A percentile compares a stretch with the other conserved stretches of the same genome.
These are phyloP conservation scores for Pantherophis vulpinus DNA, from an alignment of 2,797 vertebrate genomes.

Conservation along the genomic window DNA sequence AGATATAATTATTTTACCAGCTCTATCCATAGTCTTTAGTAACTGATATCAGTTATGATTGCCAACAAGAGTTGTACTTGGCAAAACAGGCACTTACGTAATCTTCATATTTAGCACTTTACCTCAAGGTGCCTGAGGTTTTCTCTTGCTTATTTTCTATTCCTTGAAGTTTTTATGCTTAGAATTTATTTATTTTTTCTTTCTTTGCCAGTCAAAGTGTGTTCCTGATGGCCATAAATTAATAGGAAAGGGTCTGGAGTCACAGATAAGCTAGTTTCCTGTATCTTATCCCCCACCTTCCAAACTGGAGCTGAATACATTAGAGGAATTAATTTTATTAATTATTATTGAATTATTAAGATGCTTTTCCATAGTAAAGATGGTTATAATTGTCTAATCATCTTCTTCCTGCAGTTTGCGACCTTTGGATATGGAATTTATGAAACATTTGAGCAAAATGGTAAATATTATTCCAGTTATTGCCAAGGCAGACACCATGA, in stretches of 20 bases:
- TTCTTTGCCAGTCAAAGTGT: neutral
- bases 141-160: neutral
- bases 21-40: neutral
- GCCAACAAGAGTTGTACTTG: neutral
- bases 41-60: neutral
- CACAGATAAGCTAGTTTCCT: neutral
- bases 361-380: neutral
- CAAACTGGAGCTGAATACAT: neutral
- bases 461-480: conserved; percentile 97
- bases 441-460: conserved; percentile 94
- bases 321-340: neutral
- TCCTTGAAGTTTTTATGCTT: neutral
- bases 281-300: neutral
- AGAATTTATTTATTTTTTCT: neutral
- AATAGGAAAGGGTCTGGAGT: conserved; percentile 8
- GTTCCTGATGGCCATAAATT: neutral
- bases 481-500: conserved; percentile 96
- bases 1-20: neutral
- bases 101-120: neutral
- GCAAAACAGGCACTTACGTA: neutral
- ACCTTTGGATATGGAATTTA: conserved; percentile 92
- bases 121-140: neutral
- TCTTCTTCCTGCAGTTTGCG: conserved; percentile 71
- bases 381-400: neutral
- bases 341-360: neutral